Percentiles rank a stretch among this genome's conserved stretches.
Evolutionary conservation across 92 coral and sea anemone species (phyloP).

Genomic region (Bergia sp.): DNA sequence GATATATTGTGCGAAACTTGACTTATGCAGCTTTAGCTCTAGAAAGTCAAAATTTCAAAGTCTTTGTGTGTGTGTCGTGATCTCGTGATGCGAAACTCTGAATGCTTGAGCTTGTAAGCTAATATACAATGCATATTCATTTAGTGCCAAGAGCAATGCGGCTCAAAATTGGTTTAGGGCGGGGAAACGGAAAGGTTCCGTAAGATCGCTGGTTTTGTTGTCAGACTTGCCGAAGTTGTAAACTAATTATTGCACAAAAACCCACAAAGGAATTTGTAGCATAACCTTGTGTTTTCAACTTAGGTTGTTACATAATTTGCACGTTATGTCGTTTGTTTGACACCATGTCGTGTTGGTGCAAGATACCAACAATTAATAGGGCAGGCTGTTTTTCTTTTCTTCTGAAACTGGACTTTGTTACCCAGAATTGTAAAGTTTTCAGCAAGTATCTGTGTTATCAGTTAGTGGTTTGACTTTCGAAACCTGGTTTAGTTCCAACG

Average conservation of each 20-base stretch:
- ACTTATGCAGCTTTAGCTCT: not conserved
- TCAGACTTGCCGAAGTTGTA: not conserved
- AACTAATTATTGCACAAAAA: not conserved
- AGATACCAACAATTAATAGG: not conserved
- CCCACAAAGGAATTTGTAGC: not conserved
- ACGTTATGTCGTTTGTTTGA: not conserved
- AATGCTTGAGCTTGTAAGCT: not conserved
- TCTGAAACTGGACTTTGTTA: slow-evolving; percentile 12
- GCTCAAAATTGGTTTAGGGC: no score
- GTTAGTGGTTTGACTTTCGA: not conserved
- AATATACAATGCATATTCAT: not conserved
- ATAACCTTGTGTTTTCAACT: no score
- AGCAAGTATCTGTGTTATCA: not conserved
- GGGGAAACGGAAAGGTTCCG: not conserved
- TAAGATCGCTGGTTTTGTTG: no score
- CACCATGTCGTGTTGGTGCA: not conserved
- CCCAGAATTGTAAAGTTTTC: not conserved
- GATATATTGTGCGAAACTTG: not conserved
- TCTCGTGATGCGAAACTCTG: not conserved
- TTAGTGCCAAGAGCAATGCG: not conserved
- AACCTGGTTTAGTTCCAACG: not conserved
- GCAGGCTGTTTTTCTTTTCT: not conserved
- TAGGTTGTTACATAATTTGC: not conserved
- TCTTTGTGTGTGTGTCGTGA: slow-evolving; percentile 4
- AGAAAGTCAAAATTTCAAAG: not conserved